These are phyloP conservation scores for Mesoligia furuncula DNA, from an alignment of 2,888 invertebrate species.

Conservation along the genomic window DNA sequence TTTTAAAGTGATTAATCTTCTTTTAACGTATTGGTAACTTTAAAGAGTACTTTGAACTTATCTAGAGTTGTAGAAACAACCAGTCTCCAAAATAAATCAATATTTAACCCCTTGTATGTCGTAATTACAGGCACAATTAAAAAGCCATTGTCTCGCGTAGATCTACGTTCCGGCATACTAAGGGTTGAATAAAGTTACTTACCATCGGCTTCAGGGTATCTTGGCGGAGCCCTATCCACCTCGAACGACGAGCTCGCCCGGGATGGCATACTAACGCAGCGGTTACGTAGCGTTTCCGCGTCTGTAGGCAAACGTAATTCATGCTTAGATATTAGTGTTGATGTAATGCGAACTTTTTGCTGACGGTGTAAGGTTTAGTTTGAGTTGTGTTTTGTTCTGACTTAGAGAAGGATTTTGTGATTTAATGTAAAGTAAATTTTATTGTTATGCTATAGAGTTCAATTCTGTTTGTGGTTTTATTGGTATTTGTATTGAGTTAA, in stretches of 20 bases:
- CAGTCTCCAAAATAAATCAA: background rate
- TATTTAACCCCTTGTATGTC: no score
- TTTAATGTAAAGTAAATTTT: slow-evolving; percentile 7
- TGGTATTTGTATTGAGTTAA: background rate
- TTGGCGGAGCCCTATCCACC: slow-evolving; percentile 90
- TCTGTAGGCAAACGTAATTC: slow-evolving; percentile 77
- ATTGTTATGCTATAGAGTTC: background rate
- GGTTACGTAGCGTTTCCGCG: slow-evolving; percentile 90
- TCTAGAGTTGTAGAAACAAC: background rate
- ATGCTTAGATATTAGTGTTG: slow-evolving; percentile 28
- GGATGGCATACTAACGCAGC: slow-evolving; percentile 96
- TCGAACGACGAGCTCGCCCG: slow-evolving; percentile 92
- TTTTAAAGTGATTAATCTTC: background rate
- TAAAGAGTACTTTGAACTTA: background rate
- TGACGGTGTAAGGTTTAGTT: slow-evolving; percentile 36
- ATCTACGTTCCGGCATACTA: no score
- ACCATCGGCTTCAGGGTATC: slow-evolving; percentile 74
- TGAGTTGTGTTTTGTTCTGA: slow-evolving; percentile 9
- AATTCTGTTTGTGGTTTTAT: slow-evolving; percentile 8
- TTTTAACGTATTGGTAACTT: background rate
- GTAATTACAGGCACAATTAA: no score
- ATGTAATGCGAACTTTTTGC: slow-evolving; percentile 24
- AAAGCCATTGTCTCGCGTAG: no score
- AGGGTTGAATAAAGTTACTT: slow-evolving; percentile 27
- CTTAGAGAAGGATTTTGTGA: background rate